Percentiles rank a stretch among this genome's conserved stretches.
These are phyloP conservation scores for Balearica regulorum DNA, from an alignment of 2,797 vertebrate species.

Conservation along the genomic window DNA sequence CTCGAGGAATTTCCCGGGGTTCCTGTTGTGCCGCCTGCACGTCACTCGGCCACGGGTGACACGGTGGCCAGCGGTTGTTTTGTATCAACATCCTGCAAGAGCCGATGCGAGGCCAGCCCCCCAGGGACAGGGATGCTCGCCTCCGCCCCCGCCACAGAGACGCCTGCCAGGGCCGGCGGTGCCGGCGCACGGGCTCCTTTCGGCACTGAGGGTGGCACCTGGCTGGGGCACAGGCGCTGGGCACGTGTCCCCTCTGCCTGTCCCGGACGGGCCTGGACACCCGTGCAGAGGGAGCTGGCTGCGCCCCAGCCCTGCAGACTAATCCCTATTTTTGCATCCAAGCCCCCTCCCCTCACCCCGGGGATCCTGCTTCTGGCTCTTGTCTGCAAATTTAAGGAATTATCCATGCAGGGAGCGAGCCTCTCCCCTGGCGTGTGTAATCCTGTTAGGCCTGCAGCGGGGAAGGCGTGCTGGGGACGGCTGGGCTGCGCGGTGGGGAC, in stretches of 20 bases:
- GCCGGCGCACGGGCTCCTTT: background rate
- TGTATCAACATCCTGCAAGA: background rate
- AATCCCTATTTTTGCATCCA: background rate
- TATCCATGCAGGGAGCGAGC: background rate
- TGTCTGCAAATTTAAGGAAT: background rate
- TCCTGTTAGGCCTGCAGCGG: background rate
- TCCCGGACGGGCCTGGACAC: background rate
- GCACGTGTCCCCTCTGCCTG: background rate
- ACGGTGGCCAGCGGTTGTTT: fast-evolving
- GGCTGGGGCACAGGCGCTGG: background rate
- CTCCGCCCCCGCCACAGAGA: fast-evolving
- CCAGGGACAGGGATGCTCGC: background rate
- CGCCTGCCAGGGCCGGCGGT: background rate
- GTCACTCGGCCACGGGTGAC: background rate
- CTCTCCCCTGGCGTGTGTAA: background rate
- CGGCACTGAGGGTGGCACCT: fast-evolving
- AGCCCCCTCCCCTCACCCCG: fast-evolving
- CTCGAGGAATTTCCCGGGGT: background rate
- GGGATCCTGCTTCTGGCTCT: background rate
- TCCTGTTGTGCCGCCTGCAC: background rate
- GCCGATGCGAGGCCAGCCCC: background rate
- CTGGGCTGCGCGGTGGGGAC: fast-evolving
- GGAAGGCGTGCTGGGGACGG: background rate
- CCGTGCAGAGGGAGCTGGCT: background rate
- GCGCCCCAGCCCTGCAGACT: background rate